Percentiles rank a stretch among this genome's conserved stretches.
Evolutionary conservation across 1,140 invertebrate species (phyloP).

Genomic region (Harpegnathos saltator): DNA sequence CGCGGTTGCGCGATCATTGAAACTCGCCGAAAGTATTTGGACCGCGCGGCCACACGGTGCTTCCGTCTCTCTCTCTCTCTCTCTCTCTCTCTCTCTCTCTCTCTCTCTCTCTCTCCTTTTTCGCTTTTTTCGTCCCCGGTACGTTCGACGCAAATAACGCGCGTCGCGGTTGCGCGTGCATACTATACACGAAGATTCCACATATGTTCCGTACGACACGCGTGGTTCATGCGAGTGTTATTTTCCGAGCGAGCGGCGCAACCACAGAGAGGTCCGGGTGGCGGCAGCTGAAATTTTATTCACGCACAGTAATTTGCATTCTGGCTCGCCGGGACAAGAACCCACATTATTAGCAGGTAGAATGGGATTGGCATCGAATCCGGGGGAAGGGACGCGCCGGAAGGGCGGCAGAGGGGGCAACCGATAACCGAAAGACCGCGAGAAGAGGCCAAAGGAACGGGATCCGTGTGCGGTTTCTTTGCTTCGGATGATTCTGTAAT

Average conservation of each 20-base stretch:
- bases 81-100: too few species aligned
- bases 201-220: conserved; percentile 35
- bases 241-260: conserved; percentile 38
- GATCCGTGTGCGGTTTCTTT: conserved; percentile 76
- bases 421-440: conserved; percentile 56
- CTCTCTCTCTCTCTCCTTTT: not conserved
- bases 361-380: conserved; percentile 78
- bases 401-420: not conserved
- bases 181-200: conserved; percentile 20
- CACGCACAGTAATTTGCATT: conserved; percentile 83
- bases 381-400: conserved; percentile 16
- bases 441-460: conserved; percentile 30
- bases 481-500: conserved; percentile 79
- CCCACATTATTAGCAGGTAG: conserved; percentile 79
- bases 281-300: conserved; percentile 80
- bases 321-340: conserved; percentile 78
- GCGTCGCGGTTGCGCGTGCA: conserved; percentile 4
- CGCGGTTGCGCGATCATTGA: not conserved
- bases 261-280: conserved; percentile 50
- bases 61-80: too few species aligned
- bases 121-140: conserved; percentile 14
- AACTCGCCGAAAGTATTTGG: not conserved
- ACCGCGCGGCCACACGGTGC: too few species aligned
- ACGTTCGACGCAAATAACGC: conserved; percentile 1
- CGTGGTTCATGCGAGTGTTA: conserved; percentile 42